Evolutionary conservation across 2,888 invertebrate genomes (phyloP), one percentile per base, ranked within the genome.

Genomic region (Diarsia brunnea): DNA sequence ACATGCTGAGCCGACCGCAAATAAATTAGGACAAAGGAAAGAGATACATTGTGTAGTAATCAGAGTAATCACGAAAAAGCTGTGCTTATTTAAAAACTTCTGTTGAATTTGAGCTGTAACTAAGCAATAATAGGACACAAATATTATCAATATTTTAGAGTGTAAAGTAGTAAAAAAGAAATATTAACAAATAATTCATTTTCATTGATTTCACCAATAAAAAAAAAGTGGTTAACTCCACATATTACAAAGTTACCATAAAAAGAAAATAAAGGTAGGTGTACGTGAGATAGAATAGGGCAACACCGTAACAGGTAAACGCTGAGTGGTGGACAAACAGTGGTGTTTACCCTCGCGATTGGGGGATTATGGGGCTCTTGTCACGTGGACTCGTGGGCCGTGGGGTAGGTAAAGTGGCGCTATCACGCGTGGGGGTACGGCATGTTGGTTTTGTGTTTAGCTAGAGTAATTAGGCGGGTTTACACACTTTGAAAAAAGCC

Each of bases 291-390:
- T 79, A 65, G 68, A 87, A 80, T 79, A 73, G 73, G 79, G 77
- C 73, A 73, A 79, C 72, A 49, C 53, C 53, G 76, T 79, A 53
- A 64, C 77, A 88, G 88, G 86, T 87, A 77, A 73, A 76, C 69
- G 81, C 75, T 86, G 88, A 88, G 88, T 84, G 87, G 77, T 74
- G 75, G 79, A 83, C 78, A 88, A 89, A 89, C 89, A 87, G 8
- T 12, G 47, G 43, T 88, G 88, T 88, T 88, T 87, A 79, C 88
- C 69, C 67, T 79, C 78, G 78, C 86, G 86, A 88, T 88, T 88
- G 88, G 85, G 73, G 81, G 89, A 87, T 88, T 88, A 88, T 78
- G 66, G 78, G 43, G 82, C 82, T 77, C 51, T 47, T 38, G 81
- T 51, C 75, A 73, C 76, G 77, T 73, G 75, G 67, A 27, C 84